Conservation (phyloP, 2,797 vertebrate species). For the Microctenopoma stevenorrisi region DNA sequence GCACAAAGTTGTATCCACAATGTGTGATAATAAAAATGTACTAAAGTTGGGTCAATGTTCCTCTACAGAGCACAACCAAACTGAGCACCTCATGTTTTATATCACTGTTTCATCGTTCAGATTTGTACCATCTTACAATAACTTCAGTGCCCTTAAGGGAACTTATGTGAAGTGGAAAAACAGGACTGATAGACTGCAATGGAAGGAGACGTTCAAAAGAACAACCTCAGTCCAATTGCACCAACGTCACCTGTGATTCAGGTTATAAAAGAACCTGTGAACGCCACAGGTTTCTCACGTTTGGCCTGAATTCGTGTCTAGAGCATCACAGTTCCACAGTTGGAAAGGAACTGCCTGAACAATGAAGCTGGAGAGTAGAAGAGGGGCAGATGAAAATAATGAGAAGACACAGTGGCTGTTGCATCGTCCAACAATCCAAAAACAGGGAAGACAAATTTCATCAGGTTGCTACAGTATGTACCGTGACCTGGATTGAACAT, state of each 20-base stretch:
- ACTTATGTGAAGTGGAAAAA: too few relatives aligned
- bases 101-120: background rate
- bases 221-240: background rate
- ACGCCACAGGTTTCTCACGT: background rate
- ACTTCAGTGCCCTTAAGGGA: too few relatives aligned
- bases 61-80: background rate
- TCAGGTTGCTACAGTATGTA: too few relatives aligned
- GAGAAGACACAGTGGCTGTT: background rate
- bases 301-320: background rate
- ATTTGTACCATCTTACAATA: background rate
- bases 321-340: background rate
- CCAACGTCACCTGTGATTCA: background rate
- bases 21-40: constrained; percentile 25
- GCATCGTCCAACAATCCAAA: background rate
- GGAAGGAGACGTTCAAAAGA: too few relatives aligned
- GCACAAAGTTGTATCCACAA: background rate
- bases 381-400: background rate
- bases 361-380: background rate
- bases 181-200: too few relatives aligned
- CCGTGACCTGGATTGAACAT: too few relatives aligned
- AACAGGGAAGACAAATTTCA: background rate
- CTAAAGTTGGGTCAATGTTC: background rate
- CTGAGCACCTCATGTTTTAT: background rate
- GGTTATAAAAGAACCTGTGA: background rate
- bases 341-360: background rate